Base-by-base conservation (phyloP, 2,113 vertebrate genomes). In the Anarhynchus alexandrinus region DNA sequence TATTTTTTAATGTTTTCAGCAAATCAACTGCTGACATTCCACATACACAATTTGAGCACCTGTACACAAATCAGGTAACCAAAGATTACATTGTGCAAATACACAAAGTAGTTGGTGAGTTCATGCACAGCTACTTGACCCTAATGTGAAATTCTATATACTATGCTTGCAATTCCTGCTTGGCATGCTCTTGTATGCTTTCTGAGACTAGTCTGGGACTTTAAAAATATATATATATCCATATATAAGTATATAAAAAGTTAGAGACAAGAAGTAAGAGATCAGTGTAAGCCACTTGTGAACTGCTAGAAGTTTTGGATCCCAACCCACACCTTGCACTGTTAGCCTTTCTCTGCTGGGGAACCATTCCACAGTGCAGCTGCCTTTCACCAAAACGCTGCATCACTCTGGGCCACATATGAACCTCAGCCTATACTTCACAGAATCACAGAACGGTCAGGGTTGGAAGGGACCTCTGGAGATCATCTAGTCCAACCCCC, bases 1-100 rank as follows among this genome's bases (percentile, higher is more conserved):
- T 52, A 34, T 38, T 94, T 94, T 95, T 91, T n/a, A 69, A 58
- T 17, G 70, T 80, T 96, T 94, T 90, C 66, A 54, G 66, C 90
- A 88, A 89, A 87, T 91, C 94, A 80, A 0, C 51, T 84, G 58
- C 91, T 76, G 86, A n/a, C 71, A 54, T 82, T 90, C 49, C 84
- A 55, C 40, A 61, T 7, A 32, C 49, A 73, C 51, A 34, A 16
- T 25, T 42, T 36, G 65, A 84, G 73, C 86, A 82, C 61, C 65
- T 74, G 82, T 59, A 71, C 73, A 94, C 81, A 80, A 90, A 82
- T 18, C 81, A 62, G 45, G 83, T 22, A 85, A 84, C 73, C 73
- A 70, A 38, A 57, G 58, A 54, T 85, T 36, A 38, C 66, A 5
- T 0, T 91, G 65, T 54, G 84, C 84, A 94, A 87, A 97, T 38